Base-by-base conservation (phyloP, 2,888 invertebrate species). In the Plutella xylostella region DNA sequence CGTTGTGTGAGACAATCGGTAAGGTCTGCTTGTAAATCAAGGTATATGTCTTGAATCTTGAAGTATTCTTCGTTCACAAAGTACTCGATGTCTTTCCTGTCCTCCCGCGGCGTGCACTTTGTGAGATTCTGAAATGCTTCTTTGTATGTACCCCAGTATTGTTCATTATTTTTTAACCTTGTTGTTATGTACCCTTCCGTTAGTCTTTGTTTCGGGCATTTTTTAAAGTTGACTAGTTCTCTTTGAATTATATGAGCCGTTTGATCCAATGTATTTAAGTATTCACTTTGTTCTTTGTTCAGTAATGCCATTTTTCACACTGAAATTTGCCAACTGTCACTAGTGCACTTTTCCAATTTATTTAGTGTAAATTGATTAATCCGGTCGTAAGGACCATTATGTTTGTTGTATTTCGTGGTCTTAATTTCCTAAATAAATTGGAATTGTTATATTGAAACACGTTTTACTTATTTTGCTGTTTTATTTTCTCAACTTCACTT, bases 1-100 rank as follows among this genome's bases (percentile, higher is more conserved):
- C 28, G 30, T 12, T 19, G 30, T 9, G 14, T 15, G 37, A 48
- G 9, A 17, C 42, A 14, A 33, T 51, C 45, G 9, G 34, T 33
- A 7, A 51, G 28, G 14, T 50, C 48, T 1, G 35, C 43, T n/a
- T 35, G 33, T 21, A 51, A 25, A 25, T 40, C 37, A 6, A 50
- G 14, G 21, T 48, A 53, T 12, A 49, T 37, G n/a, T 57, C 52
- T 51, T 53, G 51, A 4, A 25, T 14, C 1, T 20, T 19, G 34
- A 25, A 49, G 45, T 47, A 56, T 18, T 55, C 51, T 44, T 54
- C 53, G 14, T 52, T 52, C 4, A 50, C 30, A 42, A 55, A 56
- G 12, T 55, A 56, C 1, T 46, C 43, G 19, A 52, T 31, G 5
- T 39, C 21, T 12, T 41, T 43, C 4, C 50, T 22, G 15, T 49